These are phyloP conservation scores for Podabrus alpinus DNA, from an alignment of 2,888 invertebrate species.

Conservation along the genomic window DNA sequence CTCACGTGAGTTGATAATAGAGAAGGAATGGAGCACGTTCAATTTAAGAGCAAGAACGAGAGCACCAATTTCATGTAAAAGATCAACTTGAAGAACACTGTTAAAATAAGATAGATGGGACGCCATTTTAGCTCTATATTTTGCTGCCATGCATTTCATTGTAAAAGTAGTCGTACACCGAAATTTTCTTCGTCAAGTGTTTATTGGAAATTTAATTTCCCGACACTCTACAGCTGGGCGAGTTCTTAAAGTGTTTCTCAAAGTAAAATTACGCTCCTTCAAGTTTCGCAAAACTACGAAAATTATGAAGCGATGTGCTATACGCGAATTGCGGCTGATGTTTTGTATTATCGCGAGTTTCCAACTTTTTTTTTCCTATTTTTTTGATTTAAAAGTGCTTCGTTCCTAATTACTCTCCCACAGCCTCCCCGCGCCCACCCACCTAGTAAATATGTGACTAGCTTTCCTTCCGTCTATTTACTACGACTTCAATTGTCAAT, in stretches of 20 bases:
- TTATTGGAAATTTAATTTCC: conserved; percentile 31
- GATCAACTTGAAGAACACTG: conserved; percentile 48
- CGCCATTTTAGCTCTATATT: conserved; percentile 52
- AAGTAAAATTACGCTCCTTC: conserved; percentile 54
- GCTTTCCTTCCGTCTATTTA: conserved; percentile 37
- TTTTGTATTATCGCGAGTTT: conserved; percentile 14
- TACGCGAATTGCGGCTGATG: conserved; percentile 26
- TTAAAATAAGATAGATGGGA: conserved; percentile 55
- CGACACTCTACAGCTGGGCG: conserved; percentile 37
- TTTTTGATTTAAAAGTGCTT: neutral
- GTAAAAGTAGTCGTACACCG: conserved; percentile 38
- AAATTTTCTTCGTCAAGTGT: conserved; percentile 14
- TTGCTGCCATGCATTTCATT: conserved; percentile 54
- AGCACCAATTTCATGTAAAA: conserved; percentile 39
- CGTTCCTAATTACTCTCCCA: neutral
- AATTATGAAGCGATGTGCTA: conserved; percentile 45
- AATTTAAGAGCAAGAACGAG: conserved; percentile 15
- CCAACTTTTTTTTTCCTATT: neutral
- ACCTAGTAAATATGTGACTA: conserved; percentile 15
- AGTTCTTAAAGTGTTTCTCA: conserved; percentile 48
- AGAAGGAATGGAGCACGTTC: conserved; percentile 6
- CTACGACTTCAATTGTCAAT: conserved; percentile 48
- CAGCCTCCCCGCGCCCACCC: neutral
- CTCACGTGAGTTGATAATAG: conserved; percentile 20
- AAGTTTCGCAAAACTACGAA: conserved; percentile 54